Conservation (phyloP, 1,140 invertebrate species). For the Calosoma granatense region DNA sequence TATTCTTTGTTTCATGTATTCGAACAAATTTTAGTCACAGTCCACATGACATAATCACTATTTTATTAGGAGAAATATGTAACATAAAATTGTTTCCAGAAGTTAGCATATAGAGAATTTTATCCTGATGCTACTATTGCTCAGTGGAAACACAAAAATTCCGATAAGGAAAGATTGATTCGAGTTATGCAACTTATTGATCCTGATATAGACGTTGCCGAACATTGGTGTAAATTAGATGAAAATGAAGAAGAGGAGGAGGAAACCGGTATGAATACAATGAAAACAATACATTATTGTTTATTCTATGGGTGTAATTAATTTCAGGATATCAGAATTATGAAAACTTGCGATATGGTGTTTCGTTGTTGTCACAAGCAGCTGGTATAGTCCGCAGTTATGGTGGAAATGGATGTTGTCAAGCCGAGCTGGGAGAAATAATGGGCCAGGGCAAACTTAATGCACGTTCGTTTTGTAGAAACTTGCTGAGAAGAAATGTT, state of each 20-base stretch:
- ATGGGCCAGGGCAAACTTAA: constrained; percentile 43
- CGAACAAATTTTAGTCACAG: no score
- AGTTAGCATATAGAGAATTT: constrained; percentile 43
- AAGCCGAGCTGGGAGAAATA: constrained; percentile 34
- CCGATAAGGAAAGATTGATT: constrained; percentile 39
- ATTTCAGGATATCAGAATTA: background rate
- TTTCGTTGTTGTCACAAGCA: constrained; percentile 39
- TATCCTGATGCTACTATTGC: constrained; percentile 44
- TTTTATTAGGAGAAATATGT: no score
- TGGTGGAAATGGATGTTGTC: constrained; percentile 38
- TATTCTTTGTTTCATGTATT: no score
- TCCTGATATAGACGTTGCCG: constrained; percentile 37
- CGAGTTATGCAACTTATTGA: constrained; percentile 41
- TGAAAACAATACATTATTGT: background rate
- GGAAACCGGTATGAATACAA: background rate
- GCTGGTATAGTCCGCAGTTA: constrained; percentile 36
- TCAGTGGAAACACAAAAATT: constrained; percentile 44
- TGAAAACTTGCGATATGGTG: constrained; percentile 18
- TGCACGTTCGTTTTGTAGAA: constrained; percentile 37
- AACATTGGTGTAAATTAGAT: constrained; percentile 36
- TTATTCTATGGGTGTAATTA: background rate
- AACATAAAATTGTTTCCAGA: no score
- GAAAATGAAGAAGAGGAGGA: constrained; percentile 42
- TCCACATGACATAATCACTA: no score
- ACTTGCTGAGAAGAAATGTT: constrained; percentile 37